Evolutionary conservation across 2,888 invertebrate genomes (phyloP), one percentile per base, ranked within the genome.

Genomic region (Xylocampa areola): DNA sequence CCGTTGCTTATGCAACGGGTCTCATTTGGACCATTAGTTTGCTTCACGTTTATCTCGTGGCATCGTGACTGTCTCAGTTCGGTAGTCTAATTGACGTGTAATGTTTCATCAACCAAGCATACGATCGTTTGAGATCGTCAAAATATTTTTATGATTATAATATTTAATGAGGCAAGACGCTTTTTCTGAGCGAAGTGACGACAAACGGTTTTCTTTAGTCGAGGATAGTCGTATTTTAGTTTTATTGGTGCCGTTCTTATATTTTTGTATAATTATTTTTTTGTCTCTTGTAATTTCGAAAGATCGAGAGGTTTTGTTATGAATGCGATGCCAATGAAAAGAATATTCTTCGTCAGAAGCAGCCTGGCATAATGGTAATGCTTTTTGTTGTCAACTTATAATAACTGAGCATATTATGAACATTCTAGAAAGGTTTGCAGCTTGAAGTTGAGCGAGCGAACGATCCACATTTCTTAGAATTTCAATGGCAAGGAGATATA

Each of bases 81-180:
- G 52, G 47, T 47, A 27, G 39, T 29, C 48, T 66, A 66, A 60
- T 53, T 39, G 60, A 66, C 60, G 19, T 19, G 41, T 36, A 36
- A 45, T 55, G 41, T 61, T 47, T 61, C 61, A 47, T 45, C 41
- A 47, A 50, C 45, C 27, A 23, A 23, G 27, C 39, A 54, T 54
- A 37, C 55, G 25, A 14, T 27, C 54, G 25, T 53, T 45, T 60
- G 52, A 52, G 35, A 51, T 39, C 32, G 39, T 63, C 52, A 47
- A 21, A 40, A 33, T 13, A 54, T 51, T 65, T 54, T 67, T 44
- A 67, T 61, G 67, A 43, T n/a, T 37, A 8, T 5, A 17, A 27
- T 54, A 54, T 27, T 54, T 61, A 65, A 65, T 54, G 65, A 67
- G 61, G 39, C 68, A 37, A 35, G 49, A 27, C 63, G 62, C 50